Evolutionary conservation across 2,797 vertebrate species (phyloP).

Genomic region (Pipistrellus nathusii): DNA sequence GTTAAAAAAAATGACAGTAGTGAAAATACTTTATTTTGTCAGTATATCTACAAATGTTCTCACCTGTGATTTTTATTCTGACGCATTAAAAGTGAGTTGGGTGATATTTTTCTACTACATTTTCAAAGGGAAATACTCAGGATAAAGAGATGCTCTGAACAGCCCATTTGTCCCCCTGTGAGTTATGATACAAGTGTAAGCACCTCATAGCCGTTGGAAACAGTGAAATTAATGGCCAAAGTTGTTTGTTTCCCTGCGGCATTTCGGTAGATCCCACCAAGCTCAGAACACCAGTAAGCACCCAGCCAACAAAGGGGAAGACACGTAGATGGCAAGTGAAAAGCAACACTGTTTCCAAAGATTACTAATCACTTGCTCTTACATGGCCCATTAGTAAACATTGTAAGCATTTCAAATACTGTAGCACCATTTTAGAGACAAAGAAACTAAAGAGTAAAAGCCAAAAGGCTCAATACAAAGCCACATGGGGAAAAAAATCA

Average conservation of each 20-base stretch:
- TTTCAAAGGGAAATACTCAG: slow-evolving; percentile 69
- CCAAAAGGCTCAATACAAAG: slow-evolving; percentile 31
- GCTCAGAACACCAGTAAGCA: slow-evolving; percentile 44
- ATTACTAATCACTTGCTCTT: slow-evolving; percentile 17
- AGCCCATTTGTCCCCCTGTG: slow-evolving; percentile 67
- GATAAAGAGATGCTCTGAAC: slow-evolving; percentile 76
- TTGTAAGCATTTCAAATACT: slow-evolving; percentile 1
- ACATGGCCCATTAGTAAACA: slow-evolving; percentile 5
- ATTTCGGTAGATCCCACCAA: slow-evolving; percentile 43
- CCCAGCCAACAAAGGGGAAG: not conserved
- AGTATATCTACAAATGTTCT: slow-evolving; percentile 78
- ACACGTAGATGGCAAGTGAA: not conserved
- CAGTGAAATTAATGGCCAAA: slow-evolving; percentile 58
- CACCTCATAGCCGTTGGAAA: not conserved
- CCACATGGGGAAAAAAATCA: not conserved
- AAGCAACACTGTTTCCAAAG: slow-evolving; percentile 51
- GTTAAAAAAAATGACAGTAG: slow-evolving; percentile 71
- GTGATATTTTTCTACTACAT: slow-evolving; percentile 61
- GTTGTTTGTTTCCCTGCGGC: slow-evolving; percentile 63
- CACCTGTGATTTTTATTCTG: slow-evolving; percentile 79
- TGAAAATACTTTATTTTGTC: slow-evolving; percentile 82
- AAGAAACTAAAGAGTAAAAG: slow-evolving; percentile 56
- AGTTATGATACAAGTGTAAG: slow-evolving; percentile 76
- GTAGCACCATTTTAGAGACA: slow-evolving; percentile 39
- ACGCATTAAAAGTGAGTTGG: slow-evolving; percentile 79